These are phyloP conservation scores for Drosophila leontia DNA, from an alignment of 1,140 invertebrate species.

Conservation along the genomic window DNA sequence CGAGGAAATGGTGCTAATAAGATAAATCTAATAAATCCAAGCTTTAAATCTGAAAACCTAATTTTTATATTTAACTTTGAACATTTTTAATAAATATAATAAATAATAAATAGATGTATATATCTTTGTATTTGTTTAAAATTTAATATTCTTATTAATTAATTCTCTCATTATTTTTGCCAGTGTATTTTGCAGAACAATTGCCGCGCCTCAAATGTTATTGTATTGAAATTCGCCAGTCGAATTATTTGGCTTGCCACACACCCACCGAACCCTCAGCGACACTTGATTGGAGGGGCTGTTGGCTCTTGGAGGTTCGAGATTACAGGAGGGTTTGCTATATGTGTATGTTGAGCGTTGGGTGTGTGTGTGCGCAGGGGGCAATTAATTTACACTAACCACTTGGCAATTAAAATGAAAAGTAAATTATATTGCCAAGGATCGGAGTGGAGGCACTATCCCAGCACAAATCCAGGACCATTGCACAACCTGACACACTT, in stretches of 20 bases:
- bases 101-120: no score
- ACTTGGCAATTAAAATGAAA: slow-evolving; percentile 80
- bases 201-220: slow-evolving; percentile 26
- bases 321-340: neutral
- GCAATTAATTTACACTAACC: slow-evolving; percentile 79
- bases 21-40: no score
- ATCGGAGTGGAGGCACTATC: slow-evolving; percentile 3
- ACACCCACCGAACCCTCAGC: slow-evolving; percentile 23
- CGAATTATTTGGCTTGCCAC: slow-evolving; percentile 38
- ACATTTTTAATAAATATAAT: no score
- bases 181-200: slow-evolving; percentile 13
- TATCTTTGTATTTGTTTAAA: no score
- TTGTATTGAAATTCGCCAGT: slow-evolving; percentile 44
- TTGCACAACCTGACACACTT: slow-evolving; percentile 39
- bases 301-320: slow-evolving; percentile 6
- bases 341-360: neutral
- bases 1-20: no score
- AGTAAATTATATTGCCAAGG: slow-evolving; percentile 69
- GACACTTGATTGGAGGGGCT: slow-evolving; percentile 33
- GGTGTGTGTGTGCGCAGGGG: slow-evolving; percentile 21
- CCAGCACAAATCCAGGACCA: slow-evolving; percentile 38
- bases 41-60: no score
- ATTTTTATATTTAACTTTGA: no score
- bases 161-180: neutral
- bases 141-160: no score